Evolutionary conservation across 2,888 invertebrate species (phyloP), one percentile per base, ranked within the genome.

Genomic region (Cerceris rybyensis): DNA sequence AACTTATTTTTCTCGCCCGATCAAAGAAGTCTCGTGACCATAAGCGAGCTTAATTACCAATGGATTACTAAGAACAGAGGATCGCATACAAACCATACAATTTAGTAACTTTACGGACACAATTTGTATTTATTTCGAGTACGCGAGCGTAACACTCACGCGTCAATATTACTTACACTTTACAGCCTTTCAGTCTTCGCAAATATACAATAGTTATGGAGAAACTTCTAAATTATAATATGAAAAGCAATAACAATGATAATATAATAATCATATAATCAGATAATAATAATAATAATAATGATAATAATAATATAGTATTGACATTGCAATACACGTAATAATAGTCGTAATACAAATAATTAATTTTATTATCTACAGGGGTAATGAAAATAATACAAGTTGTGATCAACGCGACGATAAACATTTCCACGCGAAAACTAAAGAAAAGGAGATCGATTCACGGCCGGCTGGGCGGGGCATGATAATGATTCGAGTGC

Each of bases 131-230:
- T 88, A 87, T 88, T 87, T 86, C 80, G 68, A 81, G 75, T 76
- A 73, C 82, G 80, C 85, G 74, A 73, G 67, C 59, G 75, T 75
- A 75, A 52, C 64, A 77, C 61, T 59, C 86, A 74, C 75, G 70
- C 76, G 75, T 73, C 75, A 71, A 76, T 80, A 79, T 28, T 85
- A 82, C 63, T 83, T 83, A 80, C 75, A 80, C 76, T 90, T 90
- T 90, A 90, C 90, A 91, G 90, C 89, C 88, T 90, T 90, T 91
- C 91, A 91, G 91, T 91, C 91, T 91, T 91, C 88, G 90, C 90
- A 87, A 91, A 91, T 91, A 91, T 91, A 91, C 89, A 91, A 88
- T 90, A 90, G 85, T 87, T 86, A 87, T 84, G 86, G 84, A 75
- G 82, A 83, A 84, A 81, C 88, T 78, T 88, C 88, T 87, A 84